Evolutionary conservation across 1,140 invertebrate species (phyloP), one percentile per base, ranked within the genome.

Genomic region (Zaprionus capensis): DNA sequence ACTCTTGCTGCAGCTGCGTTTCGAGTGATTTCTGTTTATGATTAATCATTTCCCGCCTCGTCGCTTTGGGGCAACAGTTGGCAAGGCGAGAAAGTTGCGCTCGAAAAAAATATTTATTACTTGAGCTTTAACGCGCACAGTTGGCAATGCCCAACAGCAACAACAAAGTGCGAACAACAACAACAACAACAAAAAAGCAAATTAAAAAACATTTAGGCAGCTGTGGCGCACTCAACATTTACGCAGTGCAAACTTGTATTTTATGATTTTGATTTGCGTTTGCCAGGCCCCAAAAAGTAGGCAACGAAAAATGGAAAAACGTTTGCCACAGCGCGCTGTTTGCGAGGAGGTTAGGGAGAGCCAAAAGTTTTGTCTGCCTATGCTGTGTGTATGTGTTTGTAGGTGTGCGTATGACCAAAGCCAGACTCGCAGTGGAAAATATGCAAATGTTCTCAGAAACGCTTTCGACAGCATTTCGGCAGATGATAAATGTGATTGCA

Each of bases 151-250:
- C 67, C 46, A 71, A 17, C 46, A 65, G 24, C 41, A 71, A 65
- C 34, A 71, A 51, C 61, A 70, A 38, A 34, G 31, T 34, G 31
- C 7, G 15, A 64, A 31, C 38, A 67, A 67, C 58, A 85, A 51
- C 51, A 58, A 26, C 55, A 67, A 51, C n/a, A 63, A 58, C 63
- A 76, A 76, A 24, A 86, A 71, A 64, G 67, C 81, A 90, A 90
- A 90, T 90, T 90, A 90, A 90, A 90, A 90, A 85, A 90, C 82
- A 90, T 90, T 90, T 90, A 90, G 79, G 68, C 85, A 90, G 85
- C 85, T 90, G 85, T 79, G 85, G 46, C 85, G 28, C 68, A 71
- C 64, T 75, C 65, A 53, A 78, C 83, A 81, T 87, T 87, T 84
- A 90, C 84, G 84, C 84, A 88, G 81, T 90, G 84, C 84, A 88